A percentile compares a stretch with the other conserved stretches of the same genome.
phyloP scores from a whole-genome alignment of 2,113 vertebrate species.

The Piprites chloris region DNA sequence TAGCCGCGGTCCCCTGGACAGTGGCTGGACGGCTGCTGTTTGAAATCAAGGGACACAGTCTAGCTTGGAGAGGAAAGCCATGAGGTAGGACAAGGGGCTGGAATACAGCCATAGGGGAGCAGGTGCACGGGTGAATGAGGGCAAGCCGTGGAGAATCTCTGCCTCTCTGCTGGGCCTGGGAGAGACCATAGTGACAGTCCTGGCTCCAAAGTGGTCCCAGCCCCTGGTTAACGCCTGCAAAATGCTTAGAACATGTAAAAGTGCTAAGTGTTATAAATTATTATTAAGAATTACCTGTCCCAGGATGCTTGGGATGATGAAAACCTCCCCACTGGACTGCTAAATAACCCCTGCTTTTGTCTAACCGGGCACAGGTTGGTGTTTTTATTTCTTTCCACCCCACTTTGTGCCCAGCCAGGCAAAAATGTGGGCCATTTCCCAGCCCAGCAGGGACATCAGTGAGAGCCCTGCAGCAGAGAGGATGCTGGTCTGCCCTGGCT shows the following conservation, averaged over 20 bases:
- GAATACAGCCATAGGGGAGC: neutral
- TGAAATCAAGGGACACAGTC: neutral
- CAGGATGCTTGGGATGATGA: neutral
- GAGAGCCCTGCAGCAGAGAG: neutral
- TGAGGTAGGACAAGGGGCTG: neutral
- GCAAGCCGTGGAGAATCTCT: neutral
- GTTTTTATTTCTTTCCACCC: neutral
- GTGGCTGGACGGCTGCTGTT: neutral
- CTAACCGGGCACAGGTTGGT: neutral
- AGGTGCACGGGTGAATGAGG: neutral
- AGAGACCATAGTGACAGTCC: neutral
- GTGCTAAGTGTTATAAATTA: neutral
- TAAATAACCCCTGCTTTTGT: neutral
- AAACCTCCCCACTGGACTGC: neutral
- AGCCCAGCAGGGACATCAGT: neutral
- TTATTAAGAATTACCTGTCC: neutral
- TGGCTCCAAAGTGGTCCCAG: neutral
- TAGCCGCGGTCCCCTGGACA: fast-evolving
- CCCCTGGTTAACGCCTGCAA: neutral
- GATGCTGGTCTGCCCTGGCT: fast-evolving
- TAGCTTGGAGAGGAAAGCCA: neutral
- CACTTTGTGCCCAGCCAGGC: neutral
- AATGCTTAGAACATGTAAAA: neutral
- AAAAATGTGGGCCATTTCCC: neutral
- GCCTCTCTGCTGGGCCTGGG: neutral